Percentiles rank a stretch among this genome's conserved stretches.
phyloP scores from a whole-genome alignment of 2,113 vertebrate genomes.

The Cinclus cinclus region DNA sequence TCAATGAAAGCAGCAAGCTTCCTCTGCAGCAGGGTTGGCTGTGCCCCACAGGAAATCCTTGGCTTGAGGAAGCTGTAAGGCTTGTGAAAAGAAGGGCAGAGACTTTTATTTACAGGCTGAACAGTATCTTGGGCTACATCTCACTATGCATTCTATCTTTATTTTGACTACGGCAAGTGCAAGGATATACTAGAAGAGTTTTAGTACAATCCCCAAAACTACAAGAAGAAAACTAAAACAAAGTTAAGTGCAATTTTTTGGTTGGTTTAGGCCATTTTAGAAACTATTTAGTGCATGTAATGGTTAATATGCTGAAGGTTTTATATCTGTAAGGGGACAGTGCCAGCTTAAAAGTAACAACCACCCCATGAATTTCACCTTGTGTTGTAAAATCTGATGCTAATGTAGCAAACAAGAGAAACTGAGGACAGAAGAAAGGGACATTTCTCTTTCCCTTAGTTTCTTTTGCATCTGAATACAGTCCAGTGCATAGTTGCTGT shows the following conservation, averaged over 20 bases:
- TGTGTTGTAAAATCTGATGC: background rate
- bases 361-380: background rate
- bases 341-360: background rate
- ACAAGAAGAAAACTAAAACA: background rate
- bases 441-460: background rate
- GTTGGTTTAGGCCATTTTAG: background rate
- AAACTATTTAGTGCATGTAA: background rate
- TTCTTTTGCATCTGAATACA: background rate
- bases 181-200: background rate
- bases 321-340: background rate
- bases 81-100: conserved; percentile 49
- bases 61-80: conserved; percentile 30
- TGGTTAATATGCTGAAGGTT: background rate
- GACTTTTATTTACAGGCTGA: conserved; percentile 18
- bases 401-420: background rate
- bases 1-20: conserved; percentile 53
- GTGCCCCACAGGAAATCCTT: conserved; percentile 63
- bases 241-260: background rate
- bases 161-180: background rate
- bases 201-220: background rate
- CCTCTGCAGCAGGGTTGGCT: conserved; percentile 56
- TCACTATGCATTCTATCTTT: background rate
- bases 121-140: background rate
- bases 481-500: background rate
- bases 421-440: background rate